Evolutionary conservation across 2,888 invertebrate genomes (phyloP).

Genomic region (Clistopyga incitator): DNA sequence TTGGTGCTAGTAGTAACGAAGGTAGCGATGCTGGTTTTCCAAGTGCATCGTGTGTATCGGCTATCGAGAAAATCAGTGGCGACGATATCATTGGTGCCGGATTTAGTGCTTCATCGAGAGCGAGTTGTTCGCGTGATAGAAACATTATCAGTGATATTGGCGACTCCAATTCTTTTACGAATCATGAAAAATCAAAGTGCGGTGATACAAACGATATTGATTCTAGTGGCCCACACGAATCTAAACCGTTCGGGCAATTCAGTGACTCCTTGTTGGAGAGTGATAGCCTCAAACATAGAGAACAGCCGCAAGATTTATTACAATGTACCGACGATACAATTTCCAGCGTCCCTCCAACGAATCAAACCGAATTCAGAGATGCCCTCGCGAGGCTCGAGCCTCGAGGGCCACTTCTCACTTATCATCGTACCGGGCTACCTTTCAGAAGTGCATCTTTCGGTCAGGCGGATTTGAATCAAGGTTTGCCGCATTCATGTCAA

Average conservation of each 20-base stretch:
- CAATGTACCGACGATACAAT: slow-evolving; percentile 58
- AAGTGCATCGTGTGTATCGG: slow-evolving; percentile 57
- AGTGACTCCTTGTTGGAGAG: slow-evolving; percentile 80
- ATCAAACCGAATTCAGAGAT: slow-evolving; percentile 79
- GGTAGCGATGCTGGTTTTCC: slow-evolving; percentile 18
- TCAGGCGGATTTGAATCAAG: slow-evolving; percentile 90
- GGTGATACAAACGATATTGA: slow-evolving; percentile 37
- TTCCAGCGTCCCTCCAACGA: slow-evolving; percentile 61
- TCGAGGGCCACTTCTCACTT: slow-evolving; percentile 76
- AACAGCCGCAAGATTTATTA: slow-evolving; percentile 48
- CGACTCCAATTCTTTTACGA: background rate
- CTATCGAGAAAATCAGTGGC: slow-evolving; percentile 63
- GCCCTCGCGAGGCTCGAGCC: slow-evolving; percentile 79
- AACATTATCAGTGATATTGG: slow-evolving; percentile 63
- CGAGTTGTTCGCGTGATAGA: slow-evolving; percentile 48
- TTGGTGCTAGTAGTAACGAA: background rate
- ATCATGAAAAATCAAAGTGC: slow-evolving; percentile 23
- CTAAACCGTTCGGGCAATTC: slow-evolving; percentile 77
- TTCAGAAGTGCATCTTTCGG: slow-evolving; percentile 95
- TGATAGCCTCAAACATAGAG: slow-evolving; percentile 70
- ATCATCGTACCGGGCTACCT: slow-evolving; percentile 84
- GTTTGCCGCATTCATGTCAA: slow-evolving; percentile 67
- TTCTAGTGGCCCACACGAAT: slow-evolving; percentile 34
- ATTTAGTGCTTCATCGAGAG: slow-evolving; percentile 22
- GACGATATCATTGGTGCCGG: background rate